Evolutionary conservation across 2,113 vertebrate species (phyloP).

Genomic region (Naja naja): DNA sequence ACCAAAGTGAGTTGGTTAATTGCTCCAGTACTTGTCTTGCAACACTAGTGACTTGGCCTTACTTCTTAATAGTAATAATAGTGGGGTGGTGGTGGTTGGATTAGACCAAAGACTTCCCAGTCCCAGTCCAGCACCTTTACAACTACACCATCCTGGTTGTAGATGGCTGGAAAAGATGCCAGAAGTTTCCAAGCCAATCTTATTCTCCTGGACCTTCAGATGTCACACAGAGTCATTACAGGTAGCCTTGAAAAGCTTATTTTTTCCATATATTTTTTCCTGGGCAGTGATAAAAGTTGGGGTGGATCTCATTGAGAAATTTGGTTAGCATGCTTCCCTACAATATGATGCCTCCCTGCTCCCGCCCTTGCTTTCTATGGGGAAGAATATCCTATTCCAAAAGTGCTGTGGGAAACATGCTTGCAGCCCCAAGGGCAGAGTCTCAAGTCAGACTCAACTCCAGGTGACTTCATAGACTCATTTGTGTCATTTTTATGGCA

Average conservation of each 20-base stretch:
- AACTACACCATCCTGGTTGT: background rate
- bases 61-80: background rate
- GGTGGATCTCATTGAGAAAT: background rate
- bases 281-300: background rate
- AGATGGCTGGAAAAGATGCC: background rate
- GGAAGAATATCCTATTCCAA: background rate
- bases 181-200: background rate
- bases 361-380: background rate
- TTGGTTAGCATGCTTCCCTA: background rate
- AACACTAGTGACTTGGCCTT: background rate
- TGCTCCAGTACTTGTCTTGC: background rate
- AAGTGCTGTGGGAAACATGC: background rate
- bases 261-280: background rate
- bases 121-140: background rate
- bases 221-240: background rate
- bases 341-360: background rate
- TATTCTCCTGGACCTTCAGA: background rate
- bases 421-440: background rate
- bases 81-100: background rate
- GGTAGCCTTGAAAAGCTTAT: background rate
- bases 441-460: background rate
- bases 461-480: background rate
- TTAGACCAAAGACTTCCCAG: background rate
- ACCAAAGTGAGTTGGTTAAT: background rate
- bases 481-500: background rate